Base-by-base conservation (phyloP, 2,113 vertebrate species). In the Sterna hirundo region DNA sequence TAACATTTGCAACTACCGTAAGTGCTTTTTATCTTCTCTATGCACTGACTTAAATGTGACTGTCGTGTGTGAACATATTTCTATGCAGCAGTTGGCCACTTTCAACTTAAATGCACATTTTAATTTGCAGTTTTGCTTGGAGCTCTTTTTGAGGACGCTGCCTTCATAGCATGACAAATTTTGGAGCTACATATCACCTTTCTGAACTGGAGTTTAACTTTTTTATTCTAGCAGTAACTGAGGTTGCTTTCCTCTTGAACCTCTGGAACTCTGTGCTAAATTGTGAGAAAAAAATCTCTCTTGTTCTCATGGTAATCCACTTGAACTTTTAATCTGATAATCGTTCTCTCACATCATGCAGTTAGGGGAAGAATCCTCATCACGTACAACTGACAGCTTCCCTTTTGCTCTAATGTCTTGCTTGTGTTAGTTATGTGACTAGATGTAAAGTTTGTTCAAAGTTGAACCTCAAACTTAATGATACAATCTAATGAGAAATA, bases 11-110 rank as follows among this genome's bases (percentile, higher is more conserved):
- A 97, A 98, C 99, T 98, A 99, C 99, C 99, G 97, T 98, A 99
- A 99, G 99, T 99, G 99, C 99, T 99, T 93, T 87, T 99, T 99
- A 99, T 98, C 98, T 98, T 98, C 98, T 98, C 99, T 99, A 99
- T 99, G 99, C 99, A 99, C 98, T 98, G 98, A 98, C 98, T 98
- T 98, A 98, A 98, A 98, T 98, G 97, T 98, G 98, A 99, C 99
- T 99, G 98, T 99, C 99, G 98, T 98, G 98, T 98, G 98, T 98
- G 97, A 97, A 98, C 98, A 98, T 98, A 96, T 96, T 98, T 99
- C 98, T 99, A 98, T 99, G 98, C 98, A 99, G 98, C 98, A 98
- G 93, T 97, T 97, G 95, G 95, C 95, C 85, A 97, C 86, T 93
- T 96, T 97, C 94, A 96, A 94, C 84, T 96, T 95, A 88, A 97